These are phyloP conservation scores for Spermophilus dauricus DNA, from an alignment of 2,113 vertebrate genomes.

Conservation along the genomic window DNA sequence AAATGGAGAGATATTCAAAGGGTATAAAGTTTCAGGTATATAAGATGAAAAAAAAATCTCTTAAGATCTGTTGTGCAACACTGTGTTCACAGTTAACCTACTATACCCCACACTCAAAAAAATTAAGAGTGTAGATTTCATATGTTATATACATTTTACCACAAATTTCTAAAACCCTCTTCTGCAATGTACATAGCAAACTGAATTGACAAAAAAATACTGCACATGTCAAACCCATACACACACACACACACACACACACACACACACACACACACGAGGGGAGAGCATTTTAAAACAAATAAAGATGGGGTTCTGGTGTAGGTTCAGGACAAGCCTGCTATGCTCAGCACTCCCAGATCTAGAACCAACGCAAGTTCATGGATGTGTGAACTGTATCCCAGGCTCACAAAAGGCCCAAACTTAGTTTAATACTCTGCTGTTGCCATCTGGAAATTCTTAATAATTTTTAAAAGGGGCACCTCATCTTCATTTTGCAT, in stretches of 20 bases:
- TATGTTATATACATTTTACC: neutral
- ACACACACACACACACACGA: neutral
- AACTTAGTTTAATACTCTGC: neutral
- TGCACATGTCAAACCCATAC: conserved; percentile 22
- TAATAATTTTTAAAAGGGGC: neutral
- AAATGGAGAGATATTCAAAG: neutral
- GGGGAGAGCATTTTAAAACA: neutral
- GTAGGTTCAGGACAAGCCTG: neutral
- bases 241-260: neutral
- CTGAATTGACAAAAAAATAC: conserved; percentile 53
- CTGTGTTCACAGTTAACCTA: neutral
- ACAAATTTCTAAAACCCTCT: conserved; percentile 59
- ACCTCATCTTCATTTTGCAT: conserved; percentile 8
- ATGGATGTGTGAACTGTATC: neutral
- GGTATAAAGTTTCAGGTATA: neutral
- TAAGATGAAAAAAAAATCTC: neutral
- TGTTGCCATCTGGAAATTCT: neutral
- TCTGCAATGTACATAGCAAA: conserved; percentile 72
- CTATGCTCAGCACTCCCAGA: neutral
- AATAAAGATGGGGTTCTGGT: neutral
- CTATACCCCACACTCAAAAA: neutral
- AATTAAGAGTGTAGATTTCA: neutral
- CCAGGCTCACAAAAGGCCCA: neutral
- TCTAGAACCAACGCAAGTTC: neutral
- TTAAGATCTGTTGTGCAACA: neutral